Conservation (phyloP, 2,797 vertebrate species). For the Hippopotamyrus pictus region DNA sequence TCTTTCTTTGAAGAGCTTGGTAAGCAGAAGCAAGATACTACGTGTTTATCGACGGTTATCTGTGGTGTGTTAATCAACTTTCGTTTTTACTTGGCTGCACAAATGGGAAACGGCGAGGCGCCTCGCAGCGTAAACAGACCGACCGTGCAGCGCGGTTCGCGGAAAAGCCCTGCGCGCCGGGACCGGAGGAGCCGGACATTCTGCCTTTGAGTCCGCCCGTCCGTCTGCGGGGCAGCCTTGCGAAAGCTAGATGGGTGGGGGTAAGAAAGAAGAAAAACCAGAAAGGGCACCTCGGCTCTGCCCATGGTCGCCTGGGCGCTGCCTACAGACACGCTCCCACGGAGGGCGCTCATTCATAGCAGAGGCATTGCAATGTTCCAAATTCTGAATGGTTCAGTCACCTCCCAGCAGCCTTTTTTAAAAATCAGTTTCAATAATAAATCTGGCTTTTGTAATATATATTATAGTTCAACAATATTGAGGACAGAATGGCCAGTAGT, state of each 20-base stretch:
- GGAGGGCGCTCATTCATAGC: not conserved
- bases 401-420: not conserved
- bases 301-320: not conserved
- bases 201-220: not conserved
- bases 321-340: not conserved
- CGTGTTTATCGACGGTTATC: not conserved
- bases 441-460: not conserved
- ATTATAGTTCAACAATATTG: not conserved
- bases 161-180: not conserved
- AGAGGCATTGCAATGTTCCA: not conserved
- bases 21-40: not conserved
- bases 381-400: not conserved
- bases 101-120: not conserved
- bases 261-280: not conserved
- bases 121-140: not conserved
- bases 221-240: not conserved
- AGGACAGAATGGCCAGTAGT: not conserved
- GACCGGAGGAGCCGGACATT: not conserved
- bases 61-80: not conserved
- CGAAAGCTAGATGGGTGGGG: not conserved
- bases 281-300: not conserved
- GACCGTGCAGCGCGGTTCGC: not conserved
- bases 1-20: not conserved
- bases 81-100: not conserved
- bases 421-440: not conserved